phyloP scores from a whole-genome alignment of 2,888 invertebrate species.

The Caenorhabditis sp. region DNA sequence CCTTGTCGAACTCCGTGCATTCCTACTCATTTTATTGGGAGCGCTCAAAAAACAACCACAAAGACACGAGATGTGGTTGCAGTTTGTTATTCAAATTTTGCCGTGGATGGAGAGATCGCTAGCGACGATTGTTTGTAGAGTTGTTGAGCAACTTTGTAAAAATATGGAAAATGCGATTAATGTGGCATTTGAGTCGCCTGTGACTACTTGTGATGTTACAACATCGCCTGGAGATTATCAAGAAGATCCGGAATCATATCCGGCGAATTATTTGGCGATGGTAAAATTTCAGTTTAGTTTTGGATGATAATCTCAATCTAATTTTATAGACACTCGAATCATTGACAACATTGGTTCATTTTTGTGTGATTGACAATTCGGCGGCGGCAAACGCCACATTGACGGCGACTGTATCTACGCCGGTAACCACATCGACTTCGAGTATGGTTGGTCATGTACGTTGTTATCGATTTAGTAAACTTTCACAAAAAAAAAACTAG shows the following conservation, averaged over 20 bases:
- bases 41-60: constrained; percentile 76
- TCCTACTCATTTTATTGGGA: constrained; percentile 81
- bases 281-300: constrained; percentile 11
- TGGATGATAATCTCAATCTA: background rate
- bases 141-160: constrained; percentile 82
- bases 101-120: constrained; percentile 82
- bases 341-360: constrained; percentile 68
- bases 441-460: constrained; percentile 44
- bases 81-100: constrained; percentile 82
- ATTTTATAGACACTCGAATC: constrained; percentile 58
- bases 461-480: background rate
- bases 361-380: constrained; percentile 60
- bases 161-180: constrained; percentile 78
- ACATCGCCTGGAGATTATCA: constrained; percentile 15
- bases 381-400: constrained; percentile 4
- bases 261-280: constrained; percentile 64
- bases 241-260: constrained; percentile 50
- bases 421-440: constrained; percentile 16
- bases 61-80: constrained; percentile 83
- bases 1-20: constrained; percentile 81
- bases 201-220: constrained; percentile 15
- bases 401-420: constrained; percentile 6
- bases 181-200: constrained; percentile 31
- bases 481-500: background rate
- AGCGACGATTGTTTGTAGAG: constrained; percentile 81